Conservation (phyloP, 2,888 invertebrate genomes). For the Ashinkailepas kermadecensis region DNA sequence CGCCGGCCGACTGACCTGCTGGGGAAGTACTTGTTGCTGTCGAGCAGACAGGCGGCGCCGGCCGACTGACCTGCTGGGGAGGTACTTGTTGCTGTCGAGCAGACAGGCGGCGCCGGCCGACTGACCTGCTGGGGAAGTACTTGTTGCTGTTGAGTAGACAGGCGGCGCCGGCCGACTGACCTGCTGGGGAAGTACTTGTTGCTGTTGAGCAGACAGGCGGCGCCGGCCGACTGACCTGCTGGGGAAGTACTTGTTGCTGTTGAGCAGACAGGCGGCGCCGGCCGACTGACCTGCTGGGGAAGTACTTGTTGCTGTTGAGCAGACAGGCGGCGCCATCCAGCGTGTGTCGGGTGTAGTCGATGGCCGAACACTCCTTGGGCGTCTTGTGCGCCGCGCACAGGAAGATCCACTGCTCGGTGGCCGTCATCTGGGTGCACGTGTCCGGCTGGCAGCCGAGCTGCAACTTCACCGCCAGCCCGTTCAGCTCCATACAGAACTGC, state of each 20-base stretch:
- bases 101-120: no score
- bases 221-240: constrained; percentile 62
- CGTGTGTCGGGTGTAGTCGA: constrained; percentile 97
- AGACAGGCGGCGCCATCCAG: constrained; percentile 97
- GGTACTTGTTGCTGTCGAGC: constrained; percentile 98
- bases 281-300: constrained; percentile 80
- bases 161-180: constrained; percentile 45
- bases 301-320: constrained; percentile 98
- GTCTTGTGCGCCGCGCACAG: constrained; percentile 99
- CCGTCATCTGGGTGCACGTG: constrained; percentile 98
- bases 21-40: constrained; percentile 99
- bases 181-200: constrained; percentile 99
- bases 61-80: constrained; percentile 85
- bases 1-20: constrained; percentile 79
- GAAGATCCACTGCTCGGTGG: constrained; percentile 99
- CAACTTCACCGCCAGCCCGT: constrained; percentile 92
- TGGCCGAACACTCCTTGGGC: constrained; percentile 99
- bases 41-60: no score
- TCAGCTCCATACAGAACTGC: constrained; percentile 98
- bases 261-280: constrained; percentile 94
- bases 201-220: constrained; percentile 81
- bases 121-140: no score
- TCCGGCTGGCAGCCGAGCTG: constrained; percentile 95
- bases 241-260: constrained; percentile 99
- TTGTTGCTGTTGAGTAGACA: no score